phyloP scores from a whole-genome alignment of 2,888 invertebrate genomes.

The Dolichomitus sp. region DNA sequence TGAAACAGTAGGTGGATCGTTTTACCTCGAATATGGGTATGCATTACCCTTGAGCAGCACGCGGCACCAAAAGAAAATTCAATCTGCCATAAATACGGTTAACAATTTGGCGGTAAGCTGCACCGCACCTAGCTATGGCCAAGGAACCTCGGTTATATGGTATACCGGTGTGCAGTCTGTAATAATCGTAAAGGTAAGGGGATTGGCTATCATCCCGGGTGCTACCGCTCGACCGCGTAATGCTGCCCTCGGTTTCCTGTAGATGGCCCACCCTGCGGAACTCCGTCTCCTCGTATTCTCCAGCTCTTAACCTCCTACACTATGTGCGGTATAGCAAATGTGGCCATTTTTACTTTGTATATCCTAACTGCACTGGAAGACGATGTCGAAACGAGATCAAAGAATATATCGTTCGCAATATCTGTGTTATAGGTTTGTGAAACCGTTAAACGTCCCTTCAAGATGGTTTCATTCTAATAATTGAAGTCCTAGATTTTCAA shows the following conservation, averaged over 20 bases:
- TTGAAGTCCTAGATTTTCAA: too few species aligned
- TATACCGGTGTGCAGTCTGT: slow-evolving; percentile 64
- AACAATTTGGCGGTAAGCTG: slow-evolving; percentile 79
- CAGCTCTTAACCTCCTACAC: slow-evolving; percentile 31
- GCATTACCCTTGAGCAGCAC: slow-evolving; percentile 7
- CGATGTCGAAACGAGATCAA: slow-evolving; percentile 16
- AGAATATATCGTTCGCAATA: slow-evolving; percentile 27
- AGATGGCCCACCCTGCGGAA: slow-evolving; percentile 20
- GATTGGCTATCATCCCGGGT: slow-evolving; percentile 78
- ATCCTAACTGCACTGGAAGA: slow-evolving; percentile 26
- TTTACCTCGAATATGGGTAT: slow-evolving; percentile 11
- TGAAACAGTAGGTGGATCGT: slow-evolving; percentile 18
- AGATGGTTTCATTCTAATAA: too few species aligned
- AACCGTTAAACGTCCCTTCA: neutral
- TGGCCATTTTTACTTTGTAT: slow-evolving; percentile 49
- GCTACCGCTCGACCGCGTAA: slow-evolving; percentile 59
- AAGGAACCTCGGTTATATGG: slow-evolving; percentile 24
- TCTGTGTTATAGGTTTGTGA: neutral
- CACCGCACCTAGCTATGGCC: slow-evolving; percentile 19
- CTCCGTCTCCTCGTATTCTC: slow-evolving; percentile 2
- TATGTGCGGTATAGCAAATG: slow-evolving; percentile 36
- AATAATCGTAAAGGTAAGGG: slow-evolving; percentile 82
- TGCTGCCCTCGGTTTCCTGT: slow-evolving; percentile 16
- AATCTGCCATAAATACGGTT: slow-evolving; percentile 79
- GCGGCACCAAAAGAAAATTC: slow-evolving; percentile 71